Conservation (phyloP, 2,113 vertebrate genomes). For the Bagarius yarrelli region DNA sequence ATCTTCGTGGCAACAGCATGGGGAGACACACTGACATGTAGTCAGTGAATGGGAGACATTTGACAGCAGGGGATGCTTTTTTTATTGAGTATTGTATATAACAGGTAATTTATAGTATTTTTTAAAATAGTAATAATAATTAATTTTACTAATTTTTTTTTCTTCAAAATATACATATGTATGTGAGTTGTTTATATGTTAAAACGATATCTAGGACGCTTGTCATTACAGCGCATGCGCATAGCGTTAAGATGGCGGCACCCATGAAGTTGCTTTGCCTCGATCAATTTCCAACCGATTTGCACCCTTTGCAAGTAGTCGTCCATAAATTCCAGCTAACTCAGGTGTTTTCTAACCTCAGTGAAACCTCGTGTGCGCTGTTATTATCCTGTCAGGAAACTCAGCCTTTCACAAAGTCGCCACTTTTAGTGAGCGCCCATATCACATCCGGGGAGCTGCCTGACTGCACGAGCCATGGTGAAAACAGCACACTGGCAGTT, state of each 20-base stretch:
- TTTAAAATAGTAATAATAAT: too few relatives aligned
- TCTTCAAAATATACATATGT: too few relatives aligned
- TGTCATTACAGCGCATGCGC: slow-evolving; percentile 39
- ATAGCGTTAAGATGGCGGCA: slow-evolving; percentile 57
- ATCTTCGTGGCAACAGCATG: too few relatives aligned
- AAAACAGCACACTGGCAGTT: slow-evolving; percentile 60
- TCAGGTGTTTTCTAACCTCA: slow-evolving; percentile 51
- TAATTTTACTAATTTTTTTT: too few relatives aligned
- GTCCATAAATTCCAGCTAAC: slow-evolving; percentile 49
- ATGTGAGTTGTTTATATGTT: too few relatives aligned
- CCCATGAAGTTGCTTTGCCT: slow-evolving; percentile 54
- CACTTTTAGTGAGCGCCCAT: slow-evolving; percentile 66
- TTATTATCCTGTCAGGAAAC: slow-evolving; percentile 60
- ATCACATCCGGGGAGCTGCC: slow-evolving; percentile 56
- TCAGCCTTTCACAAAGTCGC: slow-evolving; percentile 47
- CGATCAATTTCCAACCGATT: slow-evolving; percentile 59
- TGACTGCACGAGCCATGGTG: slow-evolving; percentile 28
- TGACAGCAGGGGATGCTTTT: neutral
- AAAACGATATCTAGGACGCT: neutral
- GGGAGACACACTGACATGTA: too few relatives aligned
- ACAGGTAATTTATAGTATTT: too few relatives aligned
- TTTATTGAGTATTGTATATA: too few relatives aligned
- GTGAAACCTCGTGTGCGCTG: slow-evolving; percentile 55
- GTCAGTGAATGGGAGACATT: too few relatives aligned
- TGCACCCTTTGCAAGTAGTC: slow-evolving; percentile 63